A percentile compares a stretch with the other conserved stretches of the same genome.
Evolutionary conservation across 2,888 invertebrate species (phyloP).

Genomic region (Branchipolynoe longqiensis): DNA sequence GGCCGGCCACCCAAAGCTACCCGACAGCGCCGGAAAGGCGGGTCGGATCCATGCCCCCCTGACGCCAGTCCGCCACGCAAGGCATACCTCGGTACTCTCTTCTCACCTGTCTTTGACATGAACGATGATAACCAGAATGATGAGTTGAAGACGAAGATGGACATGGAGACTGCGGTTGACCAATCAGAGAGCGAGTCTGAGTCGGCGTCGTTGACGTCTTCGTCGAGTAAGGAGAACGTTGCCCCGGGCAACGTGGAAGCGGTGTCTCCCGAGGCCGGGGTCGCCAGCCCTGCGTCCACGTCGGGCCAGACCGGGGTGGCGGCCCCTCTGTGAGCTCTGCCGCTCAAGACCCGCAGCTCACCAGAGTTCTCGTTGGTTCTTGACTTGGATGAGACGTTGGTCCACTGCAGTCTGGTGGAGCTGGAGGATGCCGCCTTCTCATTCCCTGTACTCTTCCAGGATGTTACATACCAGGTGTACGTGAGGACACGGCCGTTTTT

Average conservation of each 20-base stretch:
- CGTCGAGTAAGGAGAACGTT: conserved; percentile 76
- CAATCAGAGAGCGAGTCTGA: conserved; percentile 68
- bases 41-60: background rate
- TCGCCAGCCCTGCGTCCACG: conserved; percentile 62
- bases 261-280: background rate
- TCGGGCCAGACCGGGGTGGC: background rate
- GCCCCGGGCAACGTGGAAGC: conserved; percentile 67
- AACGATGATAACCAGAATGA: conserved; percentile 66
- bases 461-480: conserved; percentile 90
- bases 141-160: background rate
- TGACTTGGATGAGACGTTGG: conserved; percentile 96
- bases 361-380: conserved; percentile 90
- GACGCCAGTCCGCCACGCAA: conserved; percentile 69
- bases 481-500: conserved; percentile 95
- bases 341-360: conserved; percentile 94
- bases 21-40: conserved; percentile 5
- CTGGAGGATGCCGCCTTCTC: conserved; percentile 95
- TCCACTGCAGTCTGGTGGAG: conserved; percentile 96
- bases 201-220: conserved; percentile 66
- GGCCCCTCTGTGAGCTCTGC: conserved; percentile 87
- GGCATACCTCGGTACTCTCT: conserved; percentile 74
- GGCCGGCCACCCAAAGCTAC: conserved; percentile 17
- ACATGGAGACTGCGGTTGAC: conserved; percentile 55
- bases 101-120: conserved; percentile 78
- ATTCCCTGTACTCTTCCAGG: conserved; percentile 95